A percentile compares a stretch with the other conserved stretches of the same genome.
Evolutionary conservation across 2,113 vertebrate genomes (phyloP).

Genomic region (Xyliphius kryptos): DNA sequence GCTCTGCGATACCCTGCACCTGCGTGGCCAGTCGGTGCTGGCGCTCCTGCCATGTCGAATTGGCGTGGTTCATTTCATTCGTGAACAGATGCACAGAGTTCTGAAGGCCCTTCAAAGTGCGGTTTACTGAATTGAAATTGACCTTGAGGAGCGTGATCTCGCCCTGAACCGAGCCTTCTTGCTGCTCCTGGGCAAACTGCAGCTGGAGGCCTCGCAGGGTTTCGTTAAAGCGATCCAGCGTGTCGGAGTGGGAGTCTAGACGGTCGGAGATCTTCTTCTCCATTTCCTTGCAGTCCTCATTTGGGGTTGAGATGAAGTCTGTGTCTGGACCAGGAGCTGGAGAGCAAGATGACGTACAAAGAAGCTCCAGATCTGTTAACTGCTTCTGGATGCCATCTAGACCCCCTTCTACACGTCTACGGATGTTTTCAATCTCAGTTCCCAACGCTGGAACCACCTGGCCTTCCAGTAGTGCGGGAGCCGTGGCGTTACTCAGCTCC

Average conservation of each 20-base stretch:
- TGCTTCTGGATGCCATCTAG: conserved; percentile 78
- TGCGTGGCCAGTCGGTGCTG: conserved; percentile 79
- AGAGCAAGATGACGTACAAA: conserved; percentile 77
- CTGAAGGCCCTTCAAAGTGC: conserved; percentile 86
- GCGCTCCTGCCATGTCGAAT: conserved; percentile 76
- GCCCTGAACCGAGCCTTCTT: conserved; percentile 71
- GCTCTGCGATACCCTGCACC: conserved; percentile 82
- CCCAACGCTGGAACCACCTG: conserved; percentile 73
- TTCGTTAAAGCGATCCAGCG: conserved; percentile 73
- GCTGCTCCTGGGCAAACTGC: conserved; percentile 68
- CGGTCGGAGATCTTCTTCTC: conserved; percentile 74
- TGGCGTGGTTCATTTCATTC: conserved; percentile 71
- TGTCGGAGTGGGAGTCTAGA: conserved; percentile 69
- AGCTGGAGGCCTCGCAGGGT: conserved; percentile 77
- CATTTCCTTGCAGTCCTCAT: conserved; percentile 71
- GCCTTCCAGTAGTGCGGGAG: conserved; percentile 68
- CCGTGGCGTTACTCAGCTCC: conserved; percentile 70
- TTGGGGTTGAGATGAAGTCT: conserved; percentile 54
- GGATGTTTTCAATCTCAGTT: conserved; percentile 72
- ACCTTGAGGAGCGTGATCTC: conserved; percentile 95
- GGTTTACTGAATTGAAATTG: conserved; percentile 89
- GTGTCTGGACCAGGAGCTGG: conserved; percentile 55
- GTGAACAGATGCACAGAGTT: conserved; percentile 83
- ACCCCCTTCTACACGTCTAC: conserved; percentile 61
- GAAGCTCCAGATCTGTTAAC: conserved; percentile 73